phyloP scores from a whole-genome alignment of 2,113 vertebrate species.

The Thymallus thymallus region DNA sequence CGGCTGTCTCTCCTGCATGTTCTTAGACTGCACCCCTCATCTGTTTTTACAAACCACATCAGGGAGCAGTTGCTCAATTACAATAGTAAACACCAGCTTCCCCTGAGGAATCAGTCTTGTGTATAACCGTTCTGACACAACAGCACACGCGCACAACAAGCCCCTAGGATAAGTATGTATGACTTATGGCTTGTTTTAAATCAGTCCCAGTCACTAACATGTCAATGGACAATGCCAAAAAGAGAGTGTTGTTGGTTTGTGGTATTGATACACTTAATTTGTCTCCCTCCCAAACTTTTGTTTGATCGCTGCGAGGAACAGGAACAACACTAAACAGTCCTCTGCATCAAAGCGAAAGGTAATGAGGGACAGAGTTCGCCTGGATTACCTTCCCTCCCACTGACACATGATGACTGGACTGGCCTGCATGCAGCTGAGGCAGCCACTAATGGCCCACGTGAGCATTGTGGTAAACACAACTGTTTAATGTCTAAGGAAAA shows the following conservation, averaged over 20 bases:
- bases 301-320: slow-evolving; percentile 34
- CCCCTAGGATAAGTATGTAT: not conserved
- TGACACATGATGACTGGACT: slow-evolving; percentile 6
- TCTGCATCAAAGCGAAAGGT: slow-evolving; percentile 22
- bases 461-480: slow-evolving; percentile 41
- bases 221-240: slow-evolving; percentile 26
- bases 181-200: not conserved
- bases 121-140: not conserved
- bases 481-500: slow-evolving; percentile 12
- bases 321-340: slow-evolving; percentile 36
- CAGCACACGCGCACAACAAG: not conserved
- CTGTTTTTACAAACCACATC: slow-evolving; percentile 43
- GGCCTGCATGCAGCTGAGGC: not conserved
- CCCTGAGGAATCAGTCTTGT: slow-evolving; percentile 26
- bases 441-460: not conserved
- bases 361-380: slow-evolving; percentile 32
- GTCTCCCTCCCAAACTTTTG: slow-evolving; percentile 13
- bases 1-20: slow-evolving; percentile 27
- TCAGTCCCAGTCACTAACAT: not conserved
- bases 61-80: slow-evolving; percentile 22
- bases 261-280: slow-evolving; percentile 35
- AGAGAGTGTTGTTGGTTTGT: slow-evolving; percentile 36
- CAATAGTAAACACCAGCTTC: slow-evolving; percentile 35
- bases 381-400: not conserved
- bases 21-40: slow-evolving; percentile 45